Conservation (phyloP, 2,797 vertebrate species). For the Micropoecilia bifurca region DNA sequence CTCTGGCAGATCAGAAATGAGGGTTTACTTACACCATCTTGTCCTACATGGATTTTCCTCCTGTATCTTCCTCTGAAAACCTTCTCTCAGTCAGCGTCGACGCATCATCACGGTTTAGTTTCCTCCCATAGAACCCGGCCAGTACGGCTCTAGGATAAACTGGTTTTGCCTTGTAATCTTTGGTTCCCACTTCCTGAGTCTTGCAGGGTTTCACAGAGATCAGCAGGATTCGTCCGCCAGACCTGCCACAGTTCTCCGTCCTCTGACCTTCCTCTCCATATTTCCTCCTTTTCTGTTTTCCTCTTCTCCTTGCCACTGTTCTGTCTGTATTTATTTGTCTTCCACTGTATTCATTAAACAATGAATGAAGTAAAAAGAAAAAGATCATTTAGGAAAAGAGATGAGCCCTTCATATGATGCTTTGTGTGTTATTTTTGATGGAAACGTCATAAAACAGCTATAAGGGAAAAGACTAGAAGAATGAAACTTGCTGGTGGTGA, state of each 20-base stretch:
- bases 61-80: background rate
- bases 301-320: conserved; percentile 39
- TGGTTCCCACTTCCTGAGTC: conserved; percentile 13
- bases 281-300: background rate
- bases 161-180: conserved; percentile 16
- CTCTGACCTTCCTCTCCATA: conserved; percentile 4
- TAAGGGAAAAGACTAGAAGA: background rate
- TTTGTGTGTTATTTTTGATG: conserved; percentile 42
- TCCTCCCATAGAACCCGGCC: background rate
- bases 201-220: conserved; percentile 17
- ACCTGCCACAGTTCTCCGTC: conserved; percentile 13
- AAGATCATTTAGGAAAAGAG: conserved; percentile 64
- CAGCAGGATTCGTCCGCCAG: conserved; percentile 5
- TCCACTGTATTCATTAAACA: conserved; percentile 75
- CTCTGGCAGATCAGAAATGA: conserved; percentile 15
- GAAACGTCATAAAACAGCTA: background rate
- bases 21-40: conserved; percentile 22
- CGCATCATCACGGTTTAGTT: background rate
- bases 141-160: conserved; percentile 4
- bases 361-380: conserved; percentile 74
- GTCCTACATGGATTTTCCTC: background rate
- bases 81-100: background rate
- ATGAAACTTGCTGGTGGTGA: background rate
- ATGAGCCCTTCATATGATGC: conserved; percentile 33
- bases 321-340: conserved; percentile 78